These are phyloP conservation scores for Melitaea cinxia DNA, from an alignment of 1,140 invertebrate species.

Conservation along the genomic window DNA sequence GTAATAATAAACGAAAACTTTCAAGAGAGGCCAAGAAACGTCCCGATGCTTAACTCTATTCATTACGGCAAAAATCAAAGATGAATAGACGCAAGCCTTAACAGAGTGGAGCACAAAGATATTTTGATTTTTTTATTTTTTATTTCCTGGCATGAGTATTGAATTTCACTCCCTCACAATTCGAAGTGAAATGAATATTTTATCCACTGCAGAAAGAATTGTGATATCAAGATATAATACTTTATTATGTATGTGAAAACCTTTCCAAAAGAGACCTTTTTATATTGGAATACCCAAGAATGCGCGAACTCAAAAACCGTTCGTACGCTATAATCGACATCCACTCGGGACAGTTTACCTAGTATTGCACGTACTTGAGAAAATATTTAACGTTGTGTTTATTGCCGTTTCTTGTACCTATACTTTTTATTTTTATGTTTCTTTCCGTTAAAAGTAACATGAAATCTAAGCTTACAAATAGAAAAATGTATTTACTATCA, in stretches of 20 bases:
- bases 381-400: not conserved
- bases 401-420: no score
- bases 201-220: constrained; percentile 34
- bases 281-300: constrained; percentile 27
- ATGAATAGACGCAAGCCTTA: constrained; percentile 24
- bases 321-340: constrained; percentile 29
- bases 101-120: constrained; percentile 15
- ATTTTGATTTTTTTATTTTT: constrained; percentile 21
- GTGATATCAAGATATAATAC: constrained; percentile 31
- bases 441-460: no score
- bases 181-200: constrained; percentile 34
- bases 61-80: constrained; percentile 20
- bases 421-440: no score
- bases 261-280: constrained; percentile 28
- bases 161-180: constrained; percentile 37
- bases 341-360: constrained; percentile 3
- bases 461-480: no score
- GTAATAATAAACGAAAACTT: constrained; percentile 1
- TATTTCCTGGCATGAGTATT: constrained; percentile 29
- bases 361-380: constrained; percentile 8
- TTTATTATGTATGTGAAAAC: constrained; percentile 33
- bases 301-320: constrained; percentile 21
- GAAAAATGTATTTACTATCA: no score
- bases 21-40: constrained; percentile 12
- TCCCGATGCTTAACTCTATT: constrained; percentile 15